Evolutionary conservation across 2,888 invertebrate genomes (phyloP).

Genomic region (Drosophila anceps): DNA sequence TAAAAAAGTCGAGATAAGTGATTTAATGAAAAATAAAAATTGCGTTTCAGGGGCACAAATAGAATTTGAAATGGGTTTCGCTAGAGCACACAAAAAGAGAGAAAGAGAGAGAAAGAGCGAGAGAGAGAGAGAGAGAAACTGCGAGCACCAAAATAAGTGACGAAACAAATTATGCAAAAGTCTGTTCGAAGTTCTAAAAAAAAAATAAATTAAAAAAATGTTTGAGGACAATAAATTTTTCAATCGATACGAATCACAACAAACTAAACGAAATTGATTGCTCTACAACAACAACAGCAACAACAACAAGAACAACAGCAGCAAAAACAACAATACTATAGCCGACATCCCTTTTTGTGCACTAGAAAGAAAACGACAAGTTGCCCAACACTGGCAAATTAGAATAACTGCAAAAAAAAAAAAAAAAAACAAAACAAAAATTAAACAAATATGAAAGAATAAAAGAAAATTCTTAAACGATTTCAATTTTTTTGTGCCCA

Average conservation of each 20-base stretch:
- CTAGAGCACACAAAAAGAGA: conserved; percentile 39
- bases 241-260: conserved; percentile 26
- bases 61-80: conserved; percentile 67
- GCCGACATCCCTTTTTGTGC: conserved; percentile 17
- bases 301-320: conserved; percentile 10
- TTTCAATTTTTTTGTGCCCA: conserved; percentile 43
- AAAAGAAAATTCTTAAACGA: conserved; percentile 1
- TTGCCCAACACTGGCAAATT: conserved; percentile 40
- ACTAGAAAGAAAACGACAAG: conserved; percentile 21
- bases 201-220: conserved; percentile 41
- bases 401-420: neutral
- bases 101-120: conserved; percentile 2
- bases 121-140: neutral
- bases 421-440: neutral
- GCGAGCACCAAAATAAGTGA: conserved; percentile 4
- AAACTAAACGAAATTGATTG: conserved; percentile 16
- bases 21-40: conserved; percentile 20
- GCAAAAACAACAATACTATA: conserved; percentile 9
- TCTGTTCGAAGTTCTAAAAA: conserved; percentile 23
- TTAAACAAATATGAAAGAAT: neutral
- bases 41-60: conserved; percentile 59
- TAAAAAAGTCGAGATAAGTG: conserved; percentile 25
- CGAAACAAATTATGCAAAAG: conserved; percentile 16
- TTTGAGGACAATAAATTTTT: conserved; percentile 81
- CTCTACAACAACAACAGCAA: neutral